Conservation (phyloP, 1,140 invertebrate species). For the Eufriesea mexicana region DNA sequence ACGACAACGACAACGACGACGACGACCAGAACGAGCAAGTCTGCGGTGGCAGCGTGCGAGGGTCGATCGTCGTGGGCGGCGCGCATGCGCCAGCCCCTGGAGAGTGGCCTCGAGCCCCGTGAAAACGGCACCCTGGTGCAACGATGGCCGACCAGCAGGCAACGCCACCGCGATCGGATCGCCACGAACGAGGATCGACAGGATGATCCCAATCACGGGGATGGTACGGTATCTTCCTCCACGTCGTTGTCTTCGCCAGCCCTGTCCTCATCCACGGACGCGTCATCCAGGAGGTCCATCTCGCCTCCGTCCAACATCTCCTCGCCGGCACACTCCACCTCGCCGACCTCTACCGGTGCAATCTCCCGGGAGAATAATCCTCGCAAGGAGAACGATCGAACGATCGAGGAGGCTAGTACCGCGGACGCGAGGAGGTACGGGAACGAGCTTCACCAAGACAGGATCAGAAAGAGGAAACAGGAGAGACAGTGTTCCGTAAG, state of each 20-base stretch:
- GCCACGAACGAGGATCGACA: neutral
- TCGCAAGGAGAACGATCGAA: neutral
- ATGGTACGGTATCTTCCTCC: conserved; percentile 40
- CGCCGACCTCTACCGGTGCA: conserved; percentile 34
- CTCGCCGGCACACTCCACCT: conserved; percentile 45
- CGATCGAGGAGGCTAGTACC: neutral
- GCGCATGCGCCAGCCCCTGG: conserved; percentile 76
- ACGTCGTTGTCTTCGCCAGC: conserved; percentile 51
- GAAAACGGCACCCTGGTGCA: conserved; percentile 56
- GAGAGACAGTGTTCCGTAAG: conserved; percentile 18
- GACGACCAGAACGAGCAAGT: conserved; percentile 52
- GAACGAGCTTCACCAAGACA: neutral
- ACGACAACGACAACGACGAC: conserved; percentile 25
- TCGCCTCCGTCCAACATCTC: conserved; percentile 48
- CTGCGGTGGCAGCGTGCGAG: conserved; percentile 60
- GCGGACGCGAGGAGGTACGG: neutral
- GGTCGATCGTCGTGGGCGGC: conserved; percentile 71
- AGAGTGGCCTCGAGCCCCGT: conserved; percentile 63
- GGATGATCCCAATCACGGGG: neutral
- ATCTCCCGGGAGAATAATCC: neutral
- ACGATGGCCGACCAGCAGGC: conserved; percentile 51
- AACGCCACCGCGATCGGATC: conserved; percentile 37
- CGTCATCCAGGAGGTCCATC: conserved; percentile 45
- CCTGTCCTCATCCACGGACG: conserved; percentile 39
- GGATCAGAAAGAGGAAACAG: conserved; percentile 40